These are phyloP conservation scores for Campoplex capitator DNA, from an alignment of 2,888 invertebrate genomes.

Conservation along the genomic window DNA sequence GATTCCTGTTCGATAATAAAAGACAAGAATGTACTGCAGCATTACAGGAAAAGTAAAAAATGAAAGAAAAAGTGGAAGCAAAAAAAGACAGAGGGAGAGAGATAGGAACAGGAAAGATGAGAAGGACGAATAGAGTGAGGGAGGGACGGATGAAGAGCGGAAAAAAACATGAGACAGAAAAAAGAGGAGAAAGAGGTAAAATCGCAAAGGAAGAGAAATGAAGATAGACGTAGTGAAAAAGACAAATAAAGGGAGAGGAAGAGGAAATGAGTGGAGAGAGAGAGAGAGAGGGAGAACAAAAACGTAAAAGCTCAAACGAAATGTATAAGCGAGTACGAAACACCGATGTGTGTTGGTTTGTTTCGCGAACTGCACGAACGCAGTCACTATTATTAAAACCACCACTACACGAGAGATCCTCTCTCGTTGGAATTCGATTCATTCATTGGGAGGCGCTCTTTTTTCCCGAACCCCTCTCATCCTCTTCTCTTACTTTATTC, in stretches of 20 bases:
- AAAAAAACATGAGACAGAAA: conserved; percentile 6
- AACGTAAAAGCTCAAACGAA: conserved; percentile 38
- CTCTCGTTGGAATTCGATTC: conserved; percentile 63
- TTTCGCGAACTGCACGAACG: conserved; percentile 21
- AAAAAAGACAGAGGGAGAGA: conserved; percentile 2
- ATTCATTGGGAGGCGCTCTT: conserved; percentile 38
- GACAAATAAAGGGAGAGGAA: background rate
- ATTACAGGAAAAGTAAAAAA: background rate
- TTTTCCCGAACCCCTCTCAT: background rate
- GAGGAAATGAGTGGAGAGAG: background rate
- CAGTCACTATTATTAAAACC: conserved; percentile 24
- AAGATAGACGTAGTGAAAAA: background rate
- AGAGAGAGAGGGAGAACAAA: background rate
- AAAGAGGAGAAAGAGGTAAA: background rate
- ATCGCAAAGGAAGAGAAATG: conserved; percentile 7
- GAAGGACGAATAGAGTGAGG: background rate
- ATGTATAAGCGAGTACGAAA: conserved; percentile 31
- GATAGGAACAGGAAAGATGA: background rate
- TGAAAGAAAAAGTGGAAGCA: too few relatives aligned
- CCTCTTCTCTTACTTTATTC: conserved; percentile 5
- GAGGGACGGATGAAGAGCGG: background rate
- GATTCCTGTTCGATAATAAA: conserved; percentile 51
- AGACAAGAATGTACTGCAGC: conserved; percentile 50
- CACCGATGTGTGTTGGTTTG: conserved; percentile 25
- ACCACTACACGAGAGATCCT: conserved; percentile 40